Evolutionary conservation across 2,113 vertebrate genomes (phyloP).

Genomic region (Nyctereutes procyonoides): DNA sequence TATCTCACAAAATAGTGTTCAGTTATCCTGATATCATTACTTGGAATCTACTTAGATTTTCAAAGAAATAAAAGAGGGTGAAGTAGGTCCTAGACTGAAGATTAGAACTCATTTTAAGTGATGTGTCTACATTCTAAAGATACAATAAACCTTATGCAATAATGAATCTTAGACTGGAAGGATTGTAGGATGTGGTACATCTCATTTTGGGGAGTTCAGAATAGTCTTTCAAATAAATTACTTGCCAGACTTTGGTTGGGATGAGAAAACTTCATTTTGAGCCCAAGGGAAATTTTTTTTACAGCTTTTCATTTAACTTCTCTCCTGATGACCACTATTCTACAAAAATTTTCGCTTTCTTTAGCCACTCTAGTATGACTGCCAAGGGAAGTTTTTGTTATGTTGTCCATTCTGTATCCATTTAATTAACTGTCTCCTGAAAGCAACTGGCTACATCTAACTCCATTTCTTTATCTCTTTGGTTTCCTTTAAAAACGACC

Average conservation of each 20-base stretch:
- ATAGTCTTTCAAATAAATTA: constrained; percentile 35
- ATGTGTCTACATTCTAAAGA: not conserved
- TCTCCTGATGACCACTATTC: not conserved
- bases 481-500: not conserved
- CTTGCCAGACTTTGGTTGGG: not conserved
- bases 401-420: not conserved
- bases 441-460: not conserved
- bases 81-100: not conserved
- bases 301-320: not conserved
- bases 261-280: constrained; percentile 42
- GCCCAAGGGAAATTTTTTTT: not conserved
- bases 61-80: not conserved
- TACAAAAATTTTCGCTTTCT: not conserved
- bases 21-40: not conserved
- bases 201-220: not conserved
- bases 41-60: constrained; percentile 40
- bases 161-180: not conserved
- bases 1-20: not conserved
- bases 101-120: constrained; percentile 41
- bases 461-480: not conserved
- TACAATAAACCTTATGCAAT: not conserved
- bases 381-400: not conserved
- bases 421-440: not conserved
- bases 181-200: not conserved
- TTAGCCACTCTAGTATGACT: not conserved